A percentile compares a stretch with the other conserved stretches of the same genome.
Conservation (phyloP, 2,797 vertebrate species). For the Potorous gilbertii region DNA sequence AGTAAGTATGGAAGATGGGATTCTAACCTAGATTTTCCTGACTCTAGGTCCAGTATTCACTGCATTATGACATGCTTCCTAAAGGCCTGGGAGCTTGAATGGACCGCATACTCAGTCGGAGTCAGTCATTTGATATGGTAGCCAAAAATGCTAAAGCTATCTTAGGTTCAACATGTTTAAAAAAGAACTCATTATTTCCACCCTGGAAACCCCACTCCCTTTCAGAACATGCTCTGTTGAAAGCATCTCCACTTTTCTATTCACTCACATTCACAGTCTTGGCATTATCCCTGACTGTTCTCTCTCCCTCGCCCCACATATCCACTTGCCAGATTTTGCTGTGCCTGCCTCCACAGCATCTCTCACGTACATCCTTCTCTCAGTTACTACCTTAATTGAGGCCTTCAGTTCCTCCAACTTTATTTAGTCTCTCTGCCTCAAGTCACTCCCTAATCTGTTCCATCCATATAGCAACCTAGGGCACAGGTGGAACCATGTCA, state of each 20-base stretch:
- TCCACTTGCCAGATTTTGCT: background rate
- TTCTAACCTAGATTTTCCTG: background rate
- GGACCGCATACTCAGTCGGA: background rate
- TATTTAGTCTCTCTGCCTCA: background rate
- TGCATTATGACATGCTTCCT: background rate
- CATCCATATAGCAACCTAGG: background rate
- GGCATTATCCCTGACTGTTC: background rate
- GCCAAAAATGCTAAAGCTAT: background rate
- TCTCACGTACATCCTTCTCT: background rate
- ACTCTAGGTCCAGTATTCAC: background rate
- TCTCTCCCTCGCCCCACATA: no score
- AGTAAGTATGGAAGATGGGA: background rate
- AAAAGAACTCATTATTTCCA: background rate
- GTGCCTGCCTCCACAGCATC: background rate
- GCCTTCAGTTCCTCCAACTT: background rate
- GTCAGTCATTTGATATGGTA: background rate
- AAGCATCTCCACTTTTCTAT: background rate
- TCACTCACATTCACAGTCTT: background rate
- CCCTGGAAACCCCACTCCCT: background rate
- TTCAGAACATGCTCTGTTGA: background rate
- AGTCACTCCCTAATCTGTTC: background rate
- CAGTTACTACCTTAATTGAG: background rate
- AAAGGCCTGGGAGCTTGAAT: background rate
- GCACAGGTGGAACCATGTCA: background rate
- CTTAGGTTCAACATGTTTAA: background rate